phyloP scores from a whole-genome alignment of 2,888 invertebrate genomes.

The Sicus ferrugineus region DNA sequence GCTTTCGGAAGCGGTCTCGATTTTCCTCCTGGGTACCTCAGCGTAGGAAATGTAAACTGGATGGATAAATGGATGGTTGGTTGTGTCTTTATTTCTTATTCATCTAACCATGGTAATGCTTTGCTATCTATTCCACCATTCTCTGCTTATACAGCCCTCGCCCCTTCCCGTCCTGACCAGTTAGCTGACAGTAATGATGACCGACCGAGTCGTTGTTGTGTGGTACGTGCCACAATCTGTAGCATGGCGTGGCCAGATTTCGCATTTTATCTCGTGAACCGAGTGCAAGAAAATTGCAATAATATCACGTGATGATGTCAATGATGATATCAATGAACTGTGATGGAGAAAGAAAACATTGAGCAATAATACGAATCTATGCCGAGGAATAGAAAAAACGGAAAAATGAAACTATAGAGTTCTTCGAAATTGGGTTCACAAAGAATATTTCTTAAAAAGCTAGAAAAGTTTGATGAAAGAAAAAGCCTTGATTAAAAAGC shows the following conservation, averaged over 20 bases:
- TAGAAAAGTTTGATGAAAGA: too few species aligned
- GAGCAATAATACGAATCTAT: constrained; percentile 19
- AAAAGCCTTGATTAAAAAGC: too few species aligned
- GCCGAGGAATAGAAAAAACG: background rate
- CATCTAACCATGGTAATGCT: constrained; percentile 21
- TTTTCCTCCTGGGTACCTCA: background rate
- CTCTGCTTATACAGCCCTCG: background rate
- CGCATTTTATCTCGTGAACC: background rate
- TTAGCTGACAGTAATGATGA: constrained; percentile 31
- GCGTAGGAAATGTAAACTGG: too few species aligned
- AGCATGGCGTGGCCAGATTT: constrained; percentile 22
- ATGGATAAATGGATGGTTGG: constrained; percentile 10
- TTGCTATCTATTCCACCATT: background rate
- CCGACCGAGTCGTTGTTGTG: constrained; percentile 24
- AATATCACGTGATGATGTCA: constrained; percentile 30
- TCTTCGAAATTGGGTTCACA: too few species aligned
- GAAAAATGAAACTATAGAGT: background rate
- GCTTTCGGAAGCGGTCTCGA: too few species aligned
- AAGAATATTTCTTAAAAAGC: too few species aligned
- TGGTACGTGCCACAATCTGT: constrained; percentile 36
- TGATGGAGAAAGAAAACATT: constrained; percentile 28
- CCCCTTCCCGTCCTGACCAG: background rate
- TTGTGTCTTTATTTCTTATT: constrained; percentile 19
- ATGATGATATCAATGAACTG: constrained; percentile 18
- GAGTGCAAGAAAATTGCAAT: constrained; percentile 29